Conservation (phyloP, 2,888 invertebrate genomes). For the Lithophane ornitopus region DNA sequence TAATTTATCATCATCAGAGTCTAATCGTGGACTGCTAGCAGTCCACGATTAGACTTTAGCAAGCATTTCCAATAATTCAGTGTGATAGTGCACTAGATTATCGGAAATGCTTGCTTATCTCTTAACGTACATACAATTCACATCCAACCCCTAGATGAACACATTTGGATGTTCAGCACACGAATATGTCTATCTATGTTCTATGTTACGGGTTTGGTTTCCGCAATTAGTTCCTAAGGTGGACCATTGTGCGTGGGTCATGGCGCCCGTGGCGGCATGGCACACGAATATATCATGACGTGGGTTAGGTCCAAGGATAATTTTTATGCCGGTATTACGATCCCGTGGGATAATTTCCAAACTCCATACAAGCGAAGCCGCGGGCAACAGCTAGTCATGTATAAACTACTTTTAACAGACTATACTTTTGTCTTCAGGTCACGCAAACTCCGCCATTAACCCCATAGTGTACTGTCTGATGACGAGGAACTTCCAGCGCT, state of each 20-base stretch:
- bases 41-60: background rate
- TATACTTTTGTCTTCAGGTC: slow-evolving; percentile 84
- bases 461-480: slow-evolving; percentile 94
- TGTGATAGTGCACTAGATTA: background rate
- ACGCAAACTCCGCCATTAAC: slow-evolving; percentile 94
- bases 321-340: background rate
- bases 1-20: background rate
- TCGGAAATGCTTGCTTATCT: background rate
- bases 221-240: too few species aligned
- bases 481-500: slow-evolving; percentile 93
- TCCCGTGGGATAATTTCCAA: background rate
- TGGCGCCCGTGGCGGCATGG: too few species aligned
- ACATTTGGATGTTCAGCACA: too few species aligned
- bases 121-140: too few species aligned
- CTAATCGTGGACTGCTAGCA: too few species aligned
- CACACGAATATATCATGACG: background rate
- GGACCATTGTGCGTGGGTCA: too few species aligned
- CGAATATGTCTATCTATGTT: too few species aligned
- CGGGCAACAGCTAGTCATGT: background rate
- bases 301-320: background rate
- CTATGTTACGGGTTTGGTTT: too few species aligned
- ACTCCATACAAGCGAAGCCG: background rate
- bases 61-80: background rate
- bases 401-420: background rate
- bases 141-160: background rate